A percentile compares a stretch with the other conserved stretches of the same genome.
These are phyloP conservation scores for Dioctria linearis DNA, from an alignment of 2,888 invertebrate species.

Conservation along the genomic window DNA sequence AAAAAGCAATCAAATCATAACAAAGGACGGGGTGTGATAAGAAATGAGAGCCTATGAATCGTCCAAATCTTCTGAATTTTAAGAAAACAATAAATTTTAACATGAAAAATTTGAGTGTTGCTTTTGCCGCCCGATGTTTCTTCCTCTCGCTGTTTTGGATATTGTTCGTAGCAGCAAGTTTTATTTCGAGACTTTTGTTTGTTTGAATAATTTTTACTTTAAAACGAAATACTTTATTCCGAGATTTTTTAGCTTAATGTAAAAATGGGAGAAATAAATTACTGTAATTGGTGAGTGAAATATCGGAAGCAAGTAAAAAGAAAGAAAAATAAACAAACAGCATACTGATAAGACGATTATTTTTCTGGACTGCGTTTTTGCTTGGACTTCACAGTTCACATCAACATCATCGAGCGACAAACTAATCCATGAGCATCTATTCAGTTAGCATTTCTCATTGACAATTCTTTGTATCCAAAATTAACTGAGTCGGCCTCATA, in stretches of 20 bases:
- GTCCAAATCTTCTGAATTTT: background rate
- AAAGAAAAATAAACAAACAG: background rate
- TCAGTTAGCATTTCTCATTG: background rate
- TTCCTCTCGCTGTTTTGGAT: conserved; percentile 51
- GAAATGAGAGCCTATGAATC: background rate
- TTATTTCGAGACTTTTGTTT: conserved; percentile 53
- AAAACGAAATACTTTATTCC: no score
- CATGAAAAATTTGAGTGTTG: conserved; percentile 2
- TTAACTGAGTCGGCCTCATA: background rate
- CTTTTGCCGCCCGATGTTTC: conserved; percentile 9
- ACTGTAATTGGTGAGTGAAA: conserved; percentile 44
- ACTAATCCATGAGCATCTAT: background rate
- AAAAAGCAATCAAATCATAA: background rate
- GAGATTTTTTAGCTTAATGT: background rate
- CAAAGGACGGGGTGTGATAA: conserved; percentile 32
- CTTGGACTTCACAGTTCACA: no score
- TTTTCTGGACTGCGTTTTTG: no score
- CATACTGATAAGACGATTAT: no score
- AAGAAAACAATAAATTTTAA: background rate
- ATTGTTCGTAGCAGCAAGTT: conserved; percentile 53
- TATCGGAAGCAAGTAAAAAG: conserved; percentile 27
- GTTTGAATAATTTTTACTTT: conserved; percentile 8
- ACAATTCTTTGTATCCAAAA: background rate
- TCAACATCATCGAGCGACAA: no score
- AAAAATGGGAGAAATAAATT: background rate